These are phyloP conservation scores for Andinoacara biseriatus DNA, from an alignment of 2,113 vertebrate species.

Conservation along the genomic window DNA sequence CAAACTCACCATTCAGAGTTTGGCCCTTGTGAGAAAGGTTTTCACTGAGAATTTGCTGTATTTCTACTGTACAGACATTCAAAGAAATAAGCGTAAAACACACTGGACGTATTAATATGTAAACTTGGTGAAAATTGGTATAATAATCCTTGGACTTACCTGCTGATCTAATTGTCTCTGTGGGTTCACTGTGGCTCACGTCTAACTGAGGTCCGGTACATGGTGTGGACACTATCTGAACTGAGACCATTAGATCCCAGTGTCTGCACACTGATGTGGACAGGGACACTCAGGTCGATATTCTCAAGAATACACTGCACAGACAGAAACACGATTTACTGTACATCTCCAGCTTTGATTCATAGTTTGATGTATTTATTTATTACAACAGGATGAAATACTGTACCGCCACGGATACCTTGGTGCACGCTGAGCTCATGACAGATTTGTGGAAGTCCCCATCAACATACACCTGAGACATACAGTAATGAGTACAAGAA, in stretches of 20 bases:
- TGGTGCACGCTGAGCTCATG: conserved; percentile 70
- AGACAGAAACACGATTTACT: neutral
- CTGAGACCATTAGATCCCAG: conserved; percentile 68
- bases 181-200: conserved; percentile 3
- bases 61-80: conserved; percentile 5
- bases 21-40: neutral
- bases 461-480: conserved; percentile 55
- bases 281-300: conserved; percentile 41
- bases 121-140: neutral
- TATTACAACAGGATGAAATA: neutral
- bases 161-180: neutral
- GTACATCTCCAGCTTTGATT: accelerated
- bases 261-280: conserved; percentile 63
- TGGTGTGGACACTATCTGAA: conserved; percentile 53
- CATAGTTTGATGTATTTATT: neutral
- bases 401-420: conserved; percentile 42
- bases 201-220: conserved; percentile 1
- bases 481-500: neutral
- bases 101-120: neutral
- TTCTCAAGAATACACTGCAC: conserved; percentile 72
- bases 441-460: conserved; percentile 67
- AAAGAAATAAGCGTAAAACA: neutral
- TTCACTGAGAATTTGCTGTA: conserved; percentile 3
- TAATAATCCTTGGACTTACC: conserved; percentile 26
- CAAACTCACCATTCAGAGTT: conserved; percentile 30